Base-by-base conservation (phyloP, 2,888 invertebrate species). In the Machimus rusticus region DNA sequence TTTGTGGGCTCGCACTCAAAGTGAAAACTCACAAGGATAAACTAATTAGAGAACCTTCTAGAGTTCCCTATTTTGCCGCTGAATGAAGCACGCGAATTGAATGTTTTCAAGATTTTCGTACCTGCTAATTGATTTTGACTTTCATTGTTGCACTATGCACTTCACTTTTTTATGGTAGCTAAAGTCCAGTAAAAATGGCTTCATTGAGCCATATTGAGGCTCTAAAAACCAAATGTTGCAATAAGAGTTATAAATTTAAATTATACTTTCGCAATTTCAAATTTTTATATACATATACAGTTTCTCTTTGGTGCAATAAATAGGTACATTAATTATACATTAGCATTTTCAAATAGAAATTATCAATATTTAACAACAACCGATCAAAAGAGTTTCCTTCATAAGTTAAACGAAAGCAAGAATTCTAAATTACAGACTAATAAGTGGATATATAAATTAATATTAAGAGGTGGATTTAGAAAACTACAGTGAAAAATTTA, bases 21-120 rank as follows among this genome's bases (percentile, higher is more conserved):
- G 8, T 37, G 76, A 76, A 76, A 76, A 39, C 37, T 76, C 76
- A 19, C 57, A 82, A 82, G 82, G 82, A 82, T 82, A 82, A 82
- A 82, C 57, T 82, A 57, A 82, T 82, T 82, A 82, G 79, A 5
- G 28, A 79, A 31, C 79, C 51, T 23, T 39, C 43, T 8, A 23
- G 23, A 66, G 66, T 19, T 19, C n/a, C 66, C 51, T 51, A 51
- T 51, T 51, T 51, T 16, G 19, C 46, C 16, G 1, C 46, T 51
- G n/a, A 51, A n/a, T 51, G 46, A 23, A 57, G 57, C 66, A 66
- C 66, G 66, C 66, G 12, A 66, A 66, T 14, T 66, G 9, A 19
- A 66, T 28, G 8, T 2, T 66, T 23, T 66, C 28, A 28, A 66
- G 28, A 66, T 23, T 66, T 66, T 19, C 12, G 5, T 9, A 28